Evolutionary conservation across 2,888 invertebrate genomes (phyloP).

Genomic region (Invenusta paracnida): DNA sequence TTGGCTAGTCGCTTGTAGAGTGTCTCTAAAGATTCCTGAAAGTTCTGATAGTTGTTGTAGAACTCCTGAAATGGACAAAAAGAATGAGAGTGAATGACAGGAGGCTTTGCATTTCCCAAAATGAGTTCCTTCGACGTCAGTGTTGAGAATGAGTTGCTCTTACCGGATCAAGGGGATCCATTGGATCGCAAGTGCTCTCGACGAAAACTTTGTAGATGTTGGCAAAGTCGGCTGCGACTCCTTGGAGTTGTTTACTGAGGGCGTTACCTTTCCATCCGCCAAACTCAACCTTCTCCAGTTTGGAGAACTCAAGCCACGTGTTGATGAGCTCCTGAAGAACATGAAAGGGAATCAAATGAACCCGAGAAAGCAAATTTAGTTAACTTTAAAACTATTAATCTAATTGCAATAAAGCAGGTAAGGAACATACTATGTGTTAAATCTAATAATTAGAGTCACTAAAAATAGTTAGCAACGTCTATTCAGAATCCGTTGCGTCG

Average conservation of each 20-base stretch:
- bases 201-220: slow-evolving; percentile 36
- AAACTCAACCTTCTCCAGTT: slow-evolving; percentile 43
- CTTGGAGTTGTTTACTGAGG: slow-evolving; percentile 37
- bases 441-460: too few species aligned
- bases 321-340: slow-evolving; percentile 36
- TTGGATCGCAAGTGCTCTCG: slow-evolving; percentile 38
- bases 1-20: slow-evolving; percentile 39
- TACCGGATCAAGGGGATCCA: slow-evolving; percentile 38
- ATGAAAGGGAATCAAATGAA: neutral
- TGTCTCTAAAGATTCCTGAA: neutral
- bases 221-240: slow-evolving; percentile 37
- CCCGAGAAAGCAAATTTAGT: neutral
- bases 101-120: neutral
- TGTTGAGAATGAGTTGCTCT: too few species aligned
- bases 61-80: slow-evolving; percentile 1
- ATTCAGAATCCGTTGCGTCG: too few species aligned
- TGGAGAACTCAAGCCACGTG: slow-evolving; percentile 36
- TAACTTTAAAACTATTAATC: too few species aligned
- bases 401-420: too few species aligned
- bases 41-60: neutral
- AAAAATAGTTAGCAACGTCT: too few species aligned
- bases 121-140: too few species aligned
- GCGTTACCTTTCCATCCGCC: slow-evolving; percentile 41
- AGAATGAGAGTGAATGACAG: neutral
- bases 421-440: too few species aligned